Evolutionary conservation across 2,113 vertebrate genomes (phyloP), one percentile per base, ranked within the genome.

Genomic region (Cairina moschata): DNA sequence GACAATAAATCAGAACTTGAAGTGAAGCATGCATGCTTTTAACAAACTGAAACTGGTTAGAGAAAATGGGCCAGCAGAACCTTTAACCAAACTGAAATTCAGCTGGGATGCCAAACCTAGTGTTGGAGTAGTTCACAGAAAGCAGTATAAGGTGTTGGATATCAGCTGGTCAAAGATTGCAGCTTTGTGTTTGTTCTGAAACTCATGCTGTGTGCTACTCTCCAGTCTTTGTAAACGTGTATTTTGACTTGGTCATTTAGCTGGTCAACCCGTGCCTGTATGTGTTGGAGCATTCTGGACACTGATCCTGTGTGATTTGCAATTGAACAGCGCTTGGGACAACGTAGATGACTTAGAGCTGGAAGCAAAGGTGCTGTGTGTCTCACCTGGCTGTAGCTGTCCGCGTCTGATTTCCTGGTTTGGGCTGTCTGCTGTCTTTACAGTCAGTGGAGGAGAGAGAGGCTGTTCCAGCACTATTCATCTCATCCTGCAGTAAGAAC

Each of bases 21-120:
- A 46, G 48, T 20, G 92, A 28, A 15, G 56, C 16, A 1, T 8
- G 34, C 68, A 48, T 72, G 36, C 42, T 60, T 52, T 44, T 26
- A 56, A 11, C 34, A 44, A 48, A 31, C 36, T 68, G 74, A 42
- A 68, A 28, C 8, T 17, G 50, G 16, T 1, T 69, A 50, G 42
- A 65, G 28, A 26, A 6, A 31, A 20, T 17, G n/a, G 10, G 20
- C 44, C 63, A 50, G 72, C 29, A 69, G 55, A 56, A 85, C 28
- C 11, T 34, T 83, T 21, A 40, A 2, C 55, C 50, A 6, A 26
- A 10, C 52, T 54, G 59, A 11, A 25, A 8, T 50, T 55, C 3
- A 0, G 0, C 17, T 52, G 60, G 40, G 38, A 16, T 1, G 2
- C 36, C 52, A 42, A 69, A 54, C 11, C n/a, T 38, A 0, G 3